Percentiles rank a stretch among this genome's conserved stretches.
phyloP scores from a whole-genome alignment of 1,140 invertebrate species.

The Homalodisca vitripennis region DNA sequence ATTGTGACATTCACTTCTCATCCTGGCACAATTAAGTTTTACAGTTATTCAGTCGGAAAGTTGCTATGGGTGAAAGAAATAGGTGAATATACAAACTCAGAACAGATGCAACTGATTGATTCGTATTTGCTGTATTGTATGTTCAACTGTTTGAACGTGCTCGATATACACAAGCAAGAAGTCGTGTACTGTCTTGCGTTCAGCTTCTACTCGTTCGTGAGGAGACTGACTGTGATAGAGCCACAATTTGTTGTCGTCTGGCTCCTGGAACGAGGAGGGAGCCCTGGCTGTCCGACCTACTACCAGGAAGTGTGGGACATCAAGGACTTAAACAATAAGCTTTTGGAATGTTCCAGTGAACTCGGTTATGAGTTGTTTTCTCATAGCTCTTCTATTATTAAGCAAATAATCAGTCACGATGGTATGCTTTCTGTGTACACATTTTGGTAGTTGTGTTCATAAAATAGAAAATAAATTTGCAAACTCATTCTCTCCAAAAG shows the following conservation, averaged over 20 bases:
- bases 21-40: constrained; percentile 15
- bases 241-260: constrained; percentile 7
- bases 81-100: constrained; percentile 10
- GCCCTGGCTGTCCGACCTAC: not conserved
- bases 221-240: not conserved
- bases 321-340: constrained; percentile 6
- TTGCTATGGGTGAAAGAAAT: not conserved
- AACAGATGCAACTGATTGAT: constrained; percentile 14
- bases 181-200: constrained; percentile 10
- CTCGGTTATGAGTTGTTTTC: not conserved
- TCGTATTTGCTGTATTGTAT: constrained; percentile 17
- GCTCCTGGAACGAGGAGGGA: not conserved
- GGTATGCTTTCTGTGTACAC: not conserved
- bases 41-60: not conserved
- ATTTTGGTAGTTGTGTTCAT: constrained; percentile 14
- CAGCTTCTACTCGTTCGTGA: constrained; percentile 7
- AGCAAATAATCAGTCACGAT: not conserved
- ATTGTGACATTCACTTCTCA: constrained; percentile 14
- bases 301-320: constrained; percentile 12
- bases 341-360: not conserved
- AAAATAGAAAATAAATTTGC: no score
- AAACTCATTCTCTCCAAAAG: no score
- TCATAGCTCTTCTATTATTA: not conserved
- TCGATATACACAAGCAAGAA: constrained; percentile 1
- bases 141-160: constrained; percentile 12